Conservation (phyloP, 1,140 invertebrate genomes). For the Agrilus planipennis region DNA sequence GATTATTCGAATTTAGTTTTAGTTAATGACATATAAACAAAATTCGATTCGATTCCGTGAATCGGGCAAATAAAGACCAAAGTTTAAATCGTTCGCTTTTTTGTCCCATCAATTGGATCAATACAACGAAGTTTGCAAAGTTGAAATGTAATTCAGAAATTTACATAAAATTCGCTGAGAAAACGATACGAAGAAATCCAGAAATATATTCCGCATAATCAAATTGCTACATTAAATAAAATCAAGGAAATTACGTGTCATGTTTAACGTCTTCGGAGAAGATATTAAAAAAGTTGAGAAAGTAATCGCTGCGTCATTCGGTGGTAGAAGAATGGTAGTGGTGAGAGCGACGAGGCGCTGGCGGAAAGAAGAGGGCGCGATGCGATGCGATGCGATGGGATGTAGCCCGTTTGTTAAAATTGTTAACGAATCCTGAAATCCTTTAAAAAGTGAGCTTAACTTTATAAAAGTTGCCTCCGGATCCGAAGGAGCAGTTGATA, state of each 20-base stretch:
- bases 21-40: too few relatives aligned
- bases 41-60: too few relatives aligned
- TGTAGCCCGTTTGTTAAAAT: constrained; percentile 29
- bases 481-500: constrained; percentile 20
- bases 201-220: constrained; percentile 9
- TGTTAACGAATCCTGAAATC: constrained; percentile 32
- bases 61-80: too few relatives aligned
- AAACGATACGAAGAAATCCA: constrained; percentile 4
- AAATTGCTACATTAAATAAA: constrained; percentile 19
- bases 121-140: neutral
- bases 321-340: too few relatives aligned
- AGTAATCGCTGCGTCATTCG: constrained; percentile 22
- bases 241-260: constrained; percentile 23
- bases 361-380: constrained; percentile 2
- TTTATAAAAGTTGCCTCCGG: constrained; percentile 25
- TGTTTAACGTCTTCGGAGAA: constrained; percentile 19
- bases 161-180: too few relatives aligned
- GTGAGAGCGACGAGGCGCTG: too few relatives aligned
- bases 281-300: constrained; percentile 29
- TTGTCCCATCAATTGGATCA: too few relatives aligned
- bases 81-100: too few relatives aligned
- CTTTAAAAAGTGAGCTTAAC: constrained; percentile 27
- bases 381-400: constrained; percentile 11
- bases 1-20: too few relatives aligned
- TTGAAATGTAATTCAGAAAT: constrained; percentile 3